A percentile compares a stretch with the other conserved stretches of the same genome.
Conservation (phyloP, 2,797 vertebrate species). For the Epinephelus coioides region DNA sequence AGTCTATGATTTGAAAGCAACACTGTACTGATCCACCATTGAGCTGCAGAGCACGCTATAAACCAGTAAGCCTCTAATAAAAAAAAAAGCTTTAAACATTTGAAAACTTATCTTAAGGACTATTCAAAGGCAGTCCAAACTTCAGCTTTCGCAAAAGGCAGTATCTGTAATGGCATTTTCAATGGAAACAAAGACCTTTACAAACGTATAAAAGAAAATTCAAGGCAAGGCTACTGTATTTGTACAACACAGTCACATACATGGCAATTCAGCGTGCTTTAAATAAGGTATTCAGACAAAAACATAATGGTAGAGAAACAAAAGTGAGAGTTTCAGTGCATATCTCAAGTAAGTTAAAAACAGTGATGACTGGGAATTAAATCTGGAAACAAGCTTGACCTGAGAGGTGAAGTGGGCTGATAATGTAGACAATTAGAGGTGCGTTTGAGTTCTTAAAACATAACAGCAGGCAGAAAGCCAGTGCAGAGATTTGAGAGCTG, state of each 20-base stretch:
- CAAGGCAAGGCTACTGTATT: background rate
- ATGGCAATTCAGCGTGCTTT: background rate
- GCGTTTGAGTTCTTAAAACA: background rate
- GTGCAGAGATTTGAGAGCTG: background rate
- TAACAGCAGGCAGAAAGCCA: background rate
- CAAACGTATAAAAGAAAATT: background rate
- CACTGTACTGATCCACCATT: background rate
- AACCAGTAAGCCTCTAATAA: background rate
- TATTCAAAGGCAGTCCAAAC: constrained; percentile 10
- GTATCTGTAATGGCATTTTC: background rate
- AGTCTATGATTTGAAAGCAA: background rate
- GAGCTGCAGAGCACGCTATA: background rate
- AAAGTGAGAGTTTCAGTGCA: background rate
- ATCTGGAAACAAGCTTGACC: background rate
- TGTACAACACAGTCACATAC: background rate
- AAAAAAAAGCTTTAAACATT: background rate
- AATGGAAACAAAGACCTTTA: background rate
- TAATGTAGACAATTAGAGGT: background rate
- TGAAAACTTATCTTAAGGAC: background rate
- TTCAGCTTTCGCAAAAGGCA: background rate
- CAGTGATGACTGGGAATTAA: constrained; percentile 6
- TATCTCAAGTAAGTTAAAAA: background rate
- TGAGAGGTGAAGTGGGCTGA: background rate
- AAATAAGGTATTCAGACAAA: background rate
- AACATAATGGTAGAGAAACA: background rate